phyloP scores from a whole-genome alignment of 2,797 vertebrate species.

The Arremon aurantiirostris region DNA sequence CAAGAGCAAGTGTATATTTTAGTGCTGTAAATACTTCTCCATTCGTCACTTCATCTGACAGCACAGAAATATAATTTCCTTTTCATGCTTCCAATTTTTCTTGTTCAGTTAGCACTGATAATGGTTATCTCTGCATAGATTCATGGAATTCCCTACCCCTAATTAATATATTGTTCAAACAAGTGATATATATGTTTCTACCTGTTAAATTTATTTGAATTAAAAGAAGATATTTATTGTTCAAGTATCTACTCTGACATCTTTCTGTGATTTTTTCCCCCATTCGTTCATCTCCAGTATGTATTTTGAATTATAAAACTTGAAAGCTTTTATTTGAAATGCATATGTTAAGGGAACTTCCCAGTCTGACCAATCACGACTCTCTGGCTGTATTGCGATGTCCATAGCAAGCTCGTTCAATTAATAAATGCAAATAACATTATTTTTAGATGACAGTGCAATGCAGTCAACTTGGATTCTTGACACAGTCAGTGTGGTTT shows the following conservation, averaged over 20 bases:
- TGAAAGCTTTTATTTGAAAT: not conserved
- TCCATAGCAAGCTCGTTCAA: not conserved
- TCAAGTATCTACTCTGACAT: not conserved
- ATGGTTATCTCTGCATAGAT: not conserved
- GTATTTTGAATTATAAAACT: not conserved
- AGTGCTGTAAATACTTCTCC: not conserved
- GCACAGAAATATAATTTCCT: not conserved
- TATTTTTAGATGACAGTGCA: not conserved
- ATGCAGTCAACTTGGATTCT: not conserved
- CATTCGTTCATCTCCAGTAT: not conserved
- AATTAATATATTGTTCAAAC: not conserved
- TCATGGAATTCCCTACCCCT: not conserved
- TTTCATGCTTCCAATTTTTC: not conserved
- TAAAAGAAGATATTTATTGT: not conserved
- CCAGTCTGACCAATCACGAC: not conserved
- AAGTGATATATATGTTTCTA: not conserved
- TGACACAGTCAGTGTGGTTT: fast-evolving
- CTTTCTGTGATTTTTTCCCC: not conserved
- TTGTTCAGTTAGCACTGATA: not conserved
- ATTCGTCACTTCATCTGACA: not conserved
- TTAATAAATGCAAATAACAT: not conserved
- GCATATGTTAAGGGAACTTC: not conserved
- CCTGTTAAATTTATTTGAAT: not conserved
- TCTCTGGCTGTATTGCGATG: not conserved
- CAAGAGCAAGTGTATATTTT: not conserved